phyloP scores from a whole-genome alignment of 23 tunicate genomes.

The Aplidium turbinatum region DNA sequence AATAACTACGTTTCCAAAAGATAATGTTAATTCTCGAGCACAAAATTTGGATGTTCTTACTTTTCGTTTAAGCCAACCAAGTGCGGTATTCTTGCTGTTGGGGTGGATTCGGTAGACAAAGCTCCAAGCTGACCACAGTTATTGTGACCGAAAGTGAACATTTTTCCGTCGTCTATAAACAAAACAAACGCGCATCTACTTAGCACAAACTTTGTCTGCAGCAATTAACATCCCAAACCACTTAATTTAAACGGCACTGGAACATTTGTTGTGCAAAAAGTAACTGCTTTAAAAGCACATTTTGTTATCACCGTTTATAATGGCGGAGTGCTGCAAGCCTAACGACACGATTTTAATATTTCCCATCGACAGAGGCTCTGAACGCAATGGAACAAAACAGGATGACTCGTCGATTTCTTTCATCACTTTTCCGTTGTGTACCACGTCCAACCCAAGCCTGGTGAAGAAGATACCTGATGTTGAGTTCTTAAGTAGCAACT shows the following conservation, averaged over 20 bases:
- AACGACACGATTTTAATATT: conserved; percentile 63
- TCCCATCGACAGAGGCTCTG: conserved; percentile 69
- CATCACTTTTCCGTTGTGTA: conserved; percentile 42
- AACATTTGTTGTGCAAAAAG: too few relatives aligned
- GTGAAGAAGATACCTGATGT: too few relatives aligned
- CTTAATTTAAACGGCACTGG: too few relatives aligned
- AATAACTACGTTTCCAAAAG: too few relatives aligned
- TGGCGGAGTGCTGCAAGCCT: conserved; percentile 88
- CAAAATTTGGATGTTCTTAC: too few relatives aligned
- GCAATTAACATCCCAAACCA: too few relatives aligned
- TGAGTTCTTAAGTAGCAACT: too few relatives aligned
- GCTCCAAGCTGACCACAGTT: conserved; percentile 80
- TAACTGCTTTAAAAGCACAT: not conserved
- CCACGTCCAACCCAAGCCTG: conserved; percentile 81
- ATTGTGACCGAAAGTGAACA: conserved; percentile 78
- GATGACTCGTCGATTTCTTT: conserved; percentile 50
- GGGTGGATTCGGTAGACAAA: not conserved
- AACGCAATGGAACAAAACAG: conserved; percentile 62
- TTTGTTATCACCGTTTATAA: conserved; percentile 49
- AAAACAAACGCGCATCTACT: too few relatives aligned
- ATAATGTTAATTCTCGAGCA: too few relatives aligned
- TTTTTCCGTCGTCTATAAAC: conserved; percentile 61
- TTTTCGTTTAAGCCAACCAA: conserved; percentile 30
- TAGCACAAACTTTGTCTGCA: too few relatives aligned
- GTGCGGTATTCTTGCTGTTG: conserved; percentile 52